Percentiles rank a stretch among this genome's conserved stretches.
Evolutionary conservation across 2,113 vertebrate species (phyloP).

Genomic region (Myrmophylax atrothorax): DNA sequence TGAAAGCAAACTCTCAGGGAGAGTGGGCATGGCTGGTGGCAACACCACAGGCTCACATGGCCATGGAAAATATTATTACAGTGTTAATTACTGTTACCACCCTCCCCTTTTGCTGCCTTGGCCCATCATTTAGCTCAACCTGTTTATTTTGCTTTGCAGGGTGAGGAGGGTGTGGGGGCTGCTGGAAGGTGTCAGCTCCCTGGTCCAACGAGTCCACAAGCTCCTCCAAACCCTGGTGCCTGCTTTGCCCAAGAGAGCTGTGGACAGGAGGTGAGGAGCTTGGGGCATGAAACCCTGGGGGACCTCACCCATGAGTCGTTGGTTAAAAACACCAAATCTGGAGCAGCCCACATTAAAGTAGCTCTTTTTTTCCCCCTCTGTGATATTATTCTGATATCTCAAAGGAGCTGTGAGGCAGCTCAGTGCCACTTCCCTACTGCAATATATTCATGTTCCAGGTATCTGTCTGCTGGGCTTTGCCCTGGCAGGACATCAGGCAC

Average conservation of each 20-base stretch:
- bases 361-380: not conserved
- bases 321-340: not conserved
- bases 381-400: not conserved
- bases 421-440: not conserved
- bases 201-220: not conserved
- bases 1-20: not conserved
- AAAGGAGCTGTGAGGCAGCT: not conserved
- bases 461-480: not conserved
- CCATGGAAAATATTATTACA: not conserved
- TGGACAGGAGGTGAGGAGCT: constrained; percentile 9
- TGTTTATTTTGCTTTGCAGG: not conserved
- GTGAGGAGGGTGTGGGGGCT: constrained; percentile 43
- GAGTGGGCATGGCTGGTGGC: rapidly evolving
- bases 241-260: not conserved
- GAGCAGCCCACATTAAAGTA: not conserved
- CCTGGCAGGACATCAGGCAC: not conserved
- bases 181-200: constrained; percentile 12
- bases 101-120: not conserved
- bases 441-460: not conserved
- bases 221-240: not conserved
- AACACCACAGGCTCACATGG: not conserved
- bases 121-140: not conserved
- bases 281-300: not conserved
- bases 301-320: not conserved
- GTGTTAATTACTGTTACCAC: not conserved